Evolutionary conservation across 1,140 invertebrate species (phyloP), one percentile per base, ranked within the genome.

Genomic region (Pachyrhynchus sulphureomaculatus): DNA sequence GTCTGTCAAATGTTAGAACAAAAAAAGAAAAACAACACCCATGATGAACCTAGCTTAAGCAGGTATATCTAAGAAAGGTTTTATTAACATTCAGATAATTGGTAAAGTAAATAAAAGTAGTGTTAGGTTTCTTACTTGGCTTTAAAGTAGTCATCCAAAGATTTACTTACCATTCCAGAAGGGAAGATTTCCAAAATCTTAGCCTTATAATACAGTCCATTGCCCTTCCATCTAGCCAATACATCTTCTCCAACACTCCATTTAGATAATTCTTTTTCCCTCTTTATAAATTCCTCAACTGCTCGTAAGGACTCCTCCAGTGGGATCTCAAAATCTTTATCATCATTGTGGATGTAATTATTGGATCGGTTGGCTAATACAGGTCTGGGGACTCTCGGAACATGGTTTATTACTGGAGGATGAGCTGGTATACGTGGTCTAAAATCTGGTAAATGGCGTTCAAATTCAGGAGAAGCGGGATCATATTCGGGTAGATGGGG

Each of bases 241-340:
- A 49, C 47, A 29, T 33, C 33, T 21, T 59, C 45, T 13, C 56
- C 56, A 32, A 59, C 36, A 18, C 51, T 12, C 48, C 45, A 52
- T 17, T 49, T 49, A 8, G 45, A 29, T 45, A 59, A 51, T 41
- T 49, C 56, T 13, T 59, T 33, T 29, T 59, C 48, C 26, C 47
- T 59, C 20, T 34, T 57, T 21, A 57, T 57, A 36, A 57, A 57
- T 6, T 57, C 54, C 33, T 57, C 41, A 12, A 57, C 54, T 13
- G 54, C 54, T 34, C 36, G 26, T 23, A 57, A 47, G 20, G 54
- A 57, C 17, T 57, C 54, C 23, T 57, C 54, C 13, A 57, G 29
- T 21, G 54, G 54, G 32, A 57, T 57, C 15, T 57, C 54, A 57
- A 57, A 57, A 47, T 57, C 54, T 57, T 57, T 57, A 34, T 57